Conservation (phyloP, 2,888 invertebrate genomes). For the Platycheirus albimanus region DNA sequence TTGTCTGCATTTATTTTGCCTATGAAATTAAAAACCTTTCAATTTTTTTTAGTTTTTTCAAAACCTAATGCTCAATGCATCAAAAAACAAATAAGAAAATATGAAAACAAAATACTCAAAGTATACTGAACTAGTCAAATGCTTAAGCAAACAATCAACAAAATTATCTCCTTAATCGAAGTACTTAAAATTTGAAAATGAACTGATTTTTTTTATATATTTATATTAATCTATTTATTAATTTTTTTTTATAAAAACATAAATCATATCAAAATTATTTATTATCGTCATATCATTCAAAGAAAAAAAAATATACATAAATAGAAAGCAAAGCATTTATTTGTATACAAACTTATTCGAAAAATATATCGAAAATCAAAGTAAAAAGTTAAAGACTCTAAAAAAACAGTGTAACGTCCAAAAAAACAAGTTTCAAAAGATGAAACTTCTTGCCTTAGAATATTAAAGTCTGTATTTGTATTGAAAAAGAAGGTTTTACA, state of each 20-base stretch:
- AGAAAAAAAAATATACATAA: slow-evolving; percentile 1
- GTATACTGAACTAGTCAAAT: slow-evolving; percentile 63
- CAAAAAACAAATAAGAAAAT: not conserved
- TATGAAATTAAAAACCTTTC: too few relatives aligned
- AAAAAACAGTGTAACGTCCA: slow-evolving; percentile 28
- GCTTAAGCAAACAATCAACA: slow-evolving; percentile 41
- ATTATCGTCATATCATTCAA: not conserved
- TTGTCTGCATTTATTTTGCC: not conserved
- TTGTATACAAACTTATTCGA: slow-evolving; percentile 24
- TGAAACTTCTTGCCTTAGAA: slow-evolving; percentile 44
- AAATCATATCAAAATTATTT: slow-evolving; percentile 21
- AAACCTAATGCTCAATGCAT: slow-evolving; percentile 27
- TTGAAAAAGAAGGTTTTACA: not conserved
- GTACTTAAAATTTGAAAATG: slow-evolving; percentile 34
- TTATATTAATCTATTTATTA: slow-evolving; percentile 32
- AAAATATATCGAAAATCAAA: not conserved
- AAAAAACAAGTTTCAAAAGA: slow-evolving; percentile 29
- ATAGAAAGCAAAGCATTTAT: slow-evolving; percentile 30
- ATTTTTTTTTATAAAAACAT: slow-evolving; percentile 8
- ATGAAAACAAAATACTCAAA: slow-evolving; percentile 35
- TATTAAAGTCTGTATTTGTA: slow-evolving; percentile 12
- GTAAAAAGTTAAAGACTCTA: slow-evolving; percentile 14
- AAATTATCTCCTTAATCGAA: slow-evolving; percentile 8
- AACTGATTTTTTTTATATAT: slow-evolving; percentile 51
- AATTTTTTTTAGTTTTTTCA: too few relatives aligned